Conservation (phyloP, 2,113 vertebrate species). For the Redunca redunca region DNA sequence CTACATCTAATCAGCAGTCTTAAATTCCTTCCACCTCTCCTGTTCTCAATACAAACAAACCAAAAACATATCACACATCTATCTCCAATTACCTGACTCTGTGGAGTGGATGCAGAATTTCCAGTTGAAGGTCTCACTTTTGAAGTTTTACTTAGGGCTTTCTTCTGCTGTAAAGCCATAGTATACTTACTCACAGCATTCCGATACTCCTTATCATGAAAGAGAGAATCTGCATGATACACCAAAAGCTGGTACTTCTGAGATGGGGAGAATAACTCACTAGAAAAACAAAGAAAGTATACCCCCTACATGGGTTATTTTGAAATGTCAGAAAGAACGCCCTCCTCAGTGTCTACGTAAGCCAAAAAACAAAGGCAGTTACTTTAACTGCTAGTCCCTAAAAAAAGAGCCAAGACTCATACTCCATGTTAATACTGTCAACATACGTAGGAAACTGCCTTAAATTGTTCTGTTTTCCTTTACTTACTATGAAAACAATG, state of each 20-base stretch:
- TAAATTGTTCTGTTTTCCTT: neutral
- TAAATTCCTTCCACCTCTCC: neutral
- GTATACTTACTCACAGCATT: conserved; percentile 98
- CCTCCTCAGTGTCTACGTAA: neutral
- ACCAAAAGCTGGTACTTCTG: conserved; percentile 99
- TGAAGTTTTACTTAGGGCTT: conserved; percentile 96
- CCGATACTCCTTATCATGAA: conserved; percentile 98
- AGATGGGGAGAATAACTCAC: conserved; percentile 94
- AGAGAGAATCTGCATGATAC: conserved; percentile 96
- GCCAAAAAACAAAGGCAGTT: neutral
- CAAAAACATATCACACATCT: neutral
- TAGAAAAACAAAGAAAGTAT: conserved; percentile 69
- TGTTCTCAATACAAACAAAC: neutral
- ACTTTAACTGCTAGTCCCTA: neutral
- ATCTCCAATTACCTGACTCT: conserved; percentile 87
- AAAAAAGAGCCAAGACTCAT: neutral
- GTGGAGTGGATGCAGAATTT: conserved; percentile 89
- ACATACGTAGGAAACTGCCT: neutral
- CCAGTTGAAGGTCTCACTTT: conserved; percentile 97
- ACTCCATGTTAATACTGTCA: neutral
- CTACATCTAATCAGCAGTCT: neutral
- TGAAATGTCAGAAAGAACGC: neutral
- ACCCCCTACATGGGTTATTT: neutral
- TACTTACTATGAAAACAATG: neutral
- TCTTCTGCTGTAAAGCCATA: conserved; percentile 98